Evolutionary conservation across 2,888 invertebrate genomes (phyloP).

Genomic region (Halocaridina rubra): DNA sequence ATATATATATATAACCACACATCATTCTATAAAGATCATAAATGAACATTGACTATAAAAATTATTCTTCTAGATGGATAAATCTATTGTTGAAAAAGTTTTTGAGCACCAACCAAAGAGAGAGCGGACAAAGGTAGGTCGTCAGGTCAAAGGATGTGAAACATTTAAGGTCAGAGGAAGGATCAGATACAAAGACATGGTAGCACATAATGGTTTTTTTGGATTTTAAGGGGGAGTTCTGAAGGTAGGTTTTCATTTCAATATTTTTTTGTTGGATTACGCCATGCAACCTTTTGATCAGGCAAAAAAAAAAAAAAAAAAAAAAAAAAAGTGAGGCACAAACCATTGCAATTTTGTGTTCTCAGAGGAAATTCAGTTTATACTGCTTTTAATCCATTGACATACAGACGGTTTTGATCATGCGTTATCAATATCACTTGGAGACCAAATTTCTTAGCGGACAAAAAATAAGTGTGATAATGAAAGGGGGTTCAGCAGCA

Average conservation of each 20-base stretch:
- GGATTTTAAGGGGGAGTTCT: background rate
- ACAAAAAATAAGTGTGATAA: constrained; percentile 22
- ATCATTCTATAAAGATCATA: no score
- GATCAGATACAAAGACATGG: background rate
- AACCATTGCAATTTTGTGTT: constrained; percentile 52
- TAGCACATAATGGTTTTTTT: background rate
- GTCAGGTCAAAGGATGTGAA: constrained; percentile 42
- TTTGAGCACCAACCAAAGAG: constrained; percentile 28
- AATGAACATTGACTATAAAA: no score
- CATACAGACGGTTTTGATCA: constrained; percentile 48
- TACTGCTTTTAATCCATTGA: constrained; percentile 40
- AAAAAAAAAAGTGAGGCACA: constrained; percentile 54
- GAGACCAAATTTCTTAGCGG: constrained; percentile 47
- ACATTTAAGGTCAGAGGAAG: background rate
- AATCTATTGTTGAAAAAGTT: background rate
- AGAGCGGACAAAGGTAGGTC: constrained; percentile 50
- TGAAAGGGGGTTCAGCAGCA: constrained; percentile 32
- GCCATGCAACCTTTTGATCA: constrained; percentile 57
- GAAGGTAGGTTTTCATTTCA: background rate
- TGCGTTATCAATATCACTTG: constrained; percentile 21
- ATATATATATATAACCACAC: no score
- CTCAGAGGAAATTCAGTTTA: constrained; percentile 21
- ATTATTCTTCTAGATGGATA: background rate
- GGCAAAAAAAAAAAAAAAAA: no score
- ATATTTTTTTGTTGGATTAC: constrained; percentile 17